Conservation (phyloP, 2,888 invertebrate species). For the Lithodes maja region DNA sequence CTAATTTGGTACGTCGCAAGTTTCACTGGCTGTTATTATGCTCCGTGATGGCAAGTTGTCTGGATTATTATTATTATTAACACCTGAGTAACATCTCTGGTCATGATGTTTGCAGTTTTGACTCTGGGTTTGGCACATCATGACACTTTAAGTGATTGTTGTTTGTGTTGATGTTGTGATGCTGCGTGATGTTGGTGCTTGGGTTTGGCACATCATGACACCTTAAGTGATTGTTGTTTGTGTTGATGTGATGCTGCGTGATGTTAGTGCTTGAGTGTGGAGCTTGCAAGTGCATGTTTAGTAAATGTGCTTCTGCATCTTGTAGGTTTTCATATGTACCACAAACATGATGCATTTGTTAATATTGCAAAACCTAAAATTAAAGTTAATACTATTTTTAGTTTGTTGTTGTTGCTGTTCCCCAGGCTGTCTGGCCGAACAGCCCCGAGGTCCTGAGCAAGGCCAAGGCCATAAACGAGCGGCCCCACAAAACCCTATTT, state of each 20-base stretch:
- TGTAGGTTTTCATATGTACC: background rate
- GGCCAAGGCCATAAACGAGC: too few relatives aligned
- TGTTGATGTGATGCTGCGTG: background rate
- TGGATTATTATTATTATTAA: constrained; percentile 5
- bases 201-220: constrained; percentile 5
- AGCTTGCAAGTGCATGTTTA: constrained; percentile 1
- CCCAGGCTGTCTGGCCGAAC: too few relatives aligned
- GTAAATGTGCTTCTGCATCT: background rate
- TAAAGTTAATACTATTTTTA: too few relatives aligned
- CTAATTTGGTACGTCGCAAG: constrained; percentile 53
- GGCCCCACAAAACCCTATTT: too few relatives aligned
- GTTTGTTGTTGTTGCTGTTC: too few relatives aligned
- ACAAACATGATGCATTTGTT: too few relatives aligned
- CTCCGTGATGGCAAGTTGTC: constrained; percentile 12
- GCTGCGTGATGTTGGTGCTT: too few relatives aligned
- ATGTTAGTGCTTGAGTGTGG: constrained; percentile 1
- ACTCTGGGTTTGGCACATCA: background rate
- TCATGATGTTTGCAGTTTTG: background rate
- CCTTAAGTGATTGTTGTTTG: background rate
- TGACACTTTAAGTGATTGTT: background rate
- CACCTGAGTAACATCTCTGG: constrained; percentile 4
- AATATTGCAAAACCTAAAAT: too few relatives aligned
- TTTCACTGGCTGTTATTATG: background rate
- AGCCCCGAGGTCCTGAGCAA: too few relatives aligned
- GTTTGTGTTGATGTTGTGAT: background rate